Conservation (phyloP, 2,888 invertebrate genomes). For the Hipparchia sbordonii region DNA sequence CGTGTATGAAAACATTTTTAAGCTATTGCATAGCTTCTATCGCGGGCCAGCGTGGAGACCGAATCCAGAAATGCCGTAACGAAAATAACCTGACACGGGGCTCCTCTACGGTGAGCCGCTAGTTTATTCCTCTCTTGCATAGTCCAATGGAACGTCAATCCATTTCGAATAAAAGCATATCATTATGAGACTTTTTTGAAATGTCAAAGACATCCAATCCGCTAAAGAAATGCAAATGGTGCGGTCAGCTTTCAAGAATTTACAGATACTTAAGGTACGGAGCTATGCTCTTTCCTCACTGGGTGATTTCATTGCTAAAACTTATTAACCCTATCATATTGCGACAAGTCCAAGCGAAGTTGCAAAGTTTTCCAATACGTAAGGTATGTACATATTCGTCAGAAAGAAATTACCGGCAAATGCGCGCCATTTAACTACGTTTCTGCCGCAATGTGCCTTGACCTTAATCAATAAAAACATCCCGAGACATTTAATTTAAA, state of each 20-base stretch:
- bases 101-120: too few relatives aligned
- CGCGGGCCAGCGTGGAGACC: too few relatives aligned
- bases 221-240: neutral
- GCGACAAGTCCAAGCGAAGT: neutral
- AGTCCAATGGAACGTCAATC: too few relatives aligned
- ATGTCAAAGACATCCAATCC: neutral
- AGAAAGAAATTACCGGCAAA: neutral
- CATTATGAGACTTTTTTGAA: too few relatives aligned
- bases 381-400: neutral
- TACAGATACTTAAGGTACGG: neutral
- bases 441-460: neutral
- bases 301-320: neutral
- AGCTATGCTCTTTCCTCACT: neutral
- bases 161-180: too few relatives aligned
- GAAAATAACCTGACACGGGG: too few relatives aligned
- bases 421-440: neutral
- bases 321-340: neutral
- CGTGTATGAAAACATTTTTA: too few relatives aligned
- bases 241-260: neutral
- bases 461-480: neutral
- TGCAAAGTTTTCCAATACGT: too few relatives aligned
- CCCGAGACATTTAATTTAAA: neutral
- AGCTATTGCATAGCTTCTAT: too few relatives aligned
- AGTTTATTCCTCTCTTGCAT: too few relatives aligned
- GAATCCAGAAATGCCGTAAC: too few relatives aligned